A percentile compares a stretch with the other conserved stretches of the same genome.
Evolutionary conservation across 2,797 vertebrate genomes (phyloP).

Genomic region (Eulemur coronatus): DNA sequence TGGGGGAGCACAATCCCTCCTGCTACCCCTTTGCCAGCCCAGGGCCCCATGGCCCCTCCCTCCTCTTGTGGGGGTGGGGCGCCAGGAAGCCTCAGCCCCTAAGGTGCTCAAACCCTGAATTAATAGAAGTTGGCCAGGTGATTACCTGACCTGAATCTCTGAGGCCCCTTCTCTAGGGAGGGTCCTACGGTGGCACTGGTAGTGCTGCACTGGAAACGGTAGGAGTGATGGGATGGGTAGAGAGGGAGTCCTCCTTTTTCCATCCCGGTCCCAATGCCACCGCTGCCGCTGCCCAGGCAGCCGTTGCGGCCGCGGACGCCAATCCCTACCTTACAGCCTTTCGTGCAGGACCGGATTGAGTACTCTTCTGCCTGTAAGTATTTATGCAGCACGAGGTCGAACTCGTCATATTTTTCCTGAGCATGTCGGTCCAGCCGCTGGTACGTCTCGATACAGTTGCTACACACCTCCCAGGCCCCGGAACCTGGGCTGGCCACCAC

Average conservation of each 20-base stretch:
- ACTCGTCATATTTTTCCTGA: conserved; percentile 94
- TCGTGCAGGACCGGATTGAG: conserved; percentile 89
- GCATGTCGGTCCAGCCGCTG: conserved; percentile 92
- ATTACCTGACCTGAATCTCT: conserved; percentile 17
- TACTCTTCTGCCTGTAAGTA: conserved; percentile 90
- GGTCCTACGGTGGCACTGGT: neutral
- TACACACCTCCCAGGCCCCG: conserved; percentile 87
- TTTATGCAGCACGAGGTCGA: conserved; percentile 90
- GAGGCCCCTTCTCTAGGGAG: neutral
- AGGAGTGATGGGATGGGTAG: neutral
- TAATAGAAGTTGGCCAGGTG: conserved; percentile 46
- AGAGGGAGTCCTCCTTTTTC: neutral
- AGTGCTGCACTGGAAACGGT: neutral
- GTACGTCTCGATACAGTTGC: conserved; percentile 89
- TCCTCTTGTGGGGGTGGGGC: neutral
- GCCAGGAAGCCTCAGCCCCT: neutral
- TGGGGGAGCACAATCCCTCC: neutral
- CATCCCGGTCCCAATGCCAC: neutral
- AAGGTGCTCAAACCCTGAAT: conserved; percentile 6
- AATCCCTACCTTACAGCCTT: conserved; percentile 89
- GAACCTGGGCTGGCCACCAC: conserved; percentile 83
- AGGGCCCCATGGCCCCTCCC: neutral
- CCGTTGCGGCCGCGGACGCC: neutral
- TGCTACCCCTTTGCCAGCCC: neutral
- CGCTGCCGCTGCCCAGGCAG: neutral